Conservation (phyloP, 2,113 vertebrate species). For the Struthio camelus region DNA sequence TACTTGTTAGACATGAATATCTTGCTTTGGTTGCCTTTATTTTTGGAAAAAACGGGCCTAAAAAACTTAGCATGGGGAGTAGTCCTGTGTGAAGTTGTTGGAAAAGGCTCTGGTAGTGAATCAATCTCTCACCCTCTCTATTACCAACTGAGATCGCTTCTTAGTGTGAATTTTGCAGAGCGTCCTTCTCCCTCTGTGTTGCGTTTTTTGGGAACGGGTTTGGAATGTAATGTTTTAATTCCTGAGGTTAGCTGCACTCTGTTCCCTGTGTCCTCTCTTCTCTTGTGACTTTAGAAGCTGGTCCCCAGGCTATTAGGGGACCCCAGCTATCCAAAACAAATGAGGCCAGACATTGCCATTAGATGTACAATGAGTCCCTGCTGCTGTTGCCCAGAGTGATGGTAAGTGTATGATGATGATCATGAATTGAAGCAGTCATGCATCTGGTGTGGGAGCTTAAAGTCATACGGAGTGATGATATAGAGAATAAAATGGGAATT, state of each 20-base stretch:
- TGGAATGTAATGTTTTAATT: neutral
- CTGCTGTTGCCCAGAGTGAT: too few relatives aligned
- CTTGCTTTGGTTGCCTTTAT: neutral
- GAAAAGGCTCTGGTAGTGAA: neutral
- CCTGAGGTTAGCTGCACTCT: neutral
- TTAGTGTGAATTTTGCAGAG: neutral
- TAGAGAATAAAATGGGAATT: neutral
- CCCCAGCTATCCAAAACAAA: neutral
- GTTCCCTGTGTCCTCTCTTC: neutral
- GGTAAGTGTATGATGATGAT: neutral
- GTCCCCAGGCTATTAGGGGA: neutral
- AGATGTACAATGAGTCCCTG: accelerated
- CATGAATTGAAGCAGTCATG: accelerated
- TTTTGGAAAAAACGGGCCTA: neutral
- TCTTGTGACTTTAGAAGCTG: neutral
- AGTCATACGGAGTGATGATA: accelerated
- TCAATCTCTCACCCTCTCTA: neutral
- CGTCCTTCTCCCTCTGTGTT: neutral
- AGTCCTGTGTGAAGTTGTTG: neutral
- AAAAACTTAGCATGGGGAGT: neutral
- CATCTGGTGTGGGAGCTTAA: neutral
- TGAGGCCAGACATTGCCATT: neutral
- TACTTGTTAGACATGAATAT: neutral
- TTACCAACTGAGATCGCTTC: neutral
- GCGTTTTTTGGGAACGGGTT: accelerated